Evolutionary conservation across 2,797 vertebrate species (phyloP), one percentile per base, ranked within the genome.

Genomic region (Protonibea diacanthus): DNA sequence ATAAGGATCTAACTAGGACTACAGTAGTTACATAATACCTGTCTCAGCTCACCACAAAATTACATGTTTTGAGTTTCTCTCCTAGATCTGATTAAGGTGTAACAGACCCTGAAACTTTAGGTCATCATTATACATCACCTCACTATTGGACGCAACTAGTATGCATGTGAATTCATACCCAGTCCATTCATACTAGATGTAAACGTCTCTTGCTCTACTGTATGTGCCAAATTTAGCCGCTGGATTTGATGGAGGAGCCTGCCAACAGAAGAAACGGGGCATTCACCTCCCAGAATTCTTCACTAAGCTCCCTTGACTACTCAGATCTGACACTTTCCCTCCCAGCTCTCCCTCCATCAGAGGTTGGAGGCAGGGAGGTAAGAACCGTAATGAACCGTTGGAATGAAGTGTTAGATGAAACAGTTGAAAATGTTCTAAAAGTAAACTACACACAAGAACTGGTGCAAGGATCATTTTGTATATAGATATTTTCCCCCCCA

Each of bases 261-360:
- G 84, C 86, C 82, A 86, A 80, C 81, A 86, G 80, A 71, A 83
- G 74, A 77, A 91, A 87, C 2, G 76, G 78, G 57, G 62, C 59
- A 29, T 71, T 85, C 45, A 85, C 88, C 79, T 92, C 91, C 76
- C 76, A 88, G 85, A 89, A 91, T 93, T 93, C 92, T 74, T 92
- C 90, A 42, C 82, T 87, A 59, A 90, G 89, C 78, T 93, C 90
- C 84, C 89, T 92, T 80, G 93, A 92, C 80, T 84, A 86, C 86
- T 91, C 87, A 48, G 90, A 90, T 59, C 80, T 83, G 45, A 88
- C 75, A 42, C 76, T 86, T 67, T 85, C 86, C 62, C 84, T 87
- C 65, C 82, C 84, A 47, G 66, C 75, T 58, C 72, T 84, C 12
- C 62, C 81, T 48, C 27, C 53, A 53, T 59, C 70, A 13, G 77